Evolutionary conservation across 2,797 vertebrate genomes (phyloP), one percentile per base, ranked within the genome.

Genomic region (Acrossocheilus wenchowensis): DNA sequence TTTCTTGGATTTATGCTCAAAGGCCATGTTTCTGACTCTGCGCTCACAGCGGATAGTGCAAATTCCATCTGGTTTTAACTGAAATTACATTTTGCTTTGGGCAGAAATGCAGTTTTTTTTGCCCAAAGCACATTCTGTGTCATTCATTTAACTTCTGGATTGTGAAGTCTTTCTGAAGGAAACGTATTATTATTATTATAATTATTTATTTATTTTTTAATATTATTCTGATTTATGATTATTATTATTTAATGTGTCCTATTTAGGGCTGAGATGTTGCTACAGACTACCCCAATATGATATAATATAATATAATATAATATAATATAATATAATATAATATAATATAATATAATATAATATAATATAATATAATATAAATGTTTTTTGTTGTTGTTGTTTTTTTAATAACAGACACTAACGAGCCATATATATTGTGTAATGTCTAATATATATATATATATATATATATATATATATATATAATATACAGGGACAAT

Each of bases 1-100:
- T 78, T 78, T 82, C 54, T 41, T 69, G 83, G 73, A 81, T 69
- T 84, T 87, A 54, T 85, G 74, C 34, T 69, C 26, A 57, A 81
- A 71, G 50, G 60, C 52, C 57, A 62, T 23, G 69, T 26, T 34
- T 75, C 79, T 86, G 64, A 78, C 48, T 19, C 52, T 36, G 43
- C 54, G 5, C 82, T 36, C 8, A 26, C 34, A 57, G 43, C 0
- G 8, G 66, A 68, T 26, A 54, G 64, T 39, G 81, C 48, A 82
- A 72, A 82, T 72, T 39, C 34, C 23, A 26, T 54, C 19, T 36
- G 6, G 26, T 36, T 23, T 10, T 75, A 41, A 68, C 77, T 52
- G 30, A 84, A 84, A 84, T 52, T 64, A 75, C 41, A 83, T 26
- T 54, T 64, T 11, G 50, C 50, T 48, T 12, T 48, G 41, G 50